Conservation (phyloP, 2,888 invertebrate species). For the Hirtodrosophila alboralis region DNA sequence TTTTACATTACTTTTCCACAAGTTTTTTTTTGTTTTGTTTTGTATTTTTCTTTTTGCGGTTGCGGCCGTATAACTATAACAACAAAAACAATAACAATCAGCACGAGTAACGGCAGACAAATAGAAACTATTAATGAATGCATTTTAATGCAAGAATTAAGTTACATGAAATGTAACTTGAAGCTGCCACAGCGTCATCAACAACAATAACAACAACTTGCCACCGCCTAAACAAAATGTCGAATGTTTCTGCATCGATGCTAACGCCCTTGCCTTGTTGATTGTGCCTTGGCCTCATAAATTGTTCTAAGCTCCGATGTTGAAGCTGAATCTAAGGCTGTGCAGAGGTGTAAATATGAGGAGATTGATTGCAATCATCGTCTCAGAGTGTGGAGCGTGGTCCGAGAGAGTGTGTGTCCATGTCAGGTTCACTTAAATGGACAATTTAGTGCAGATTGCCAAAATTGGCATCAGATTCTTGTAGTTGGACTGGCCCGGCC, state of each 20-base stretch:
- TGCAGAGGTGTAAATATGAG: conserved; percentile 67
- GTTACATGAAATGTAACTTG: conserved; percentile 76
- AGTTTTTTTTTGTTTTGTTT: conserved; percentile 29
- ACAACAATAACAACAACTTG: conserved; percentile 22
- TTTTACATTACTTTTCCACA: conserved; percentile 44
- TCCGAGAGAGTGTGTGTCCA: conserved; percentile 15
- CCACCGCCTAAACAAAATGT: conserved; percentile 58
- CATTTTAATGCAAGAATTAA: conserved; percentile 82
- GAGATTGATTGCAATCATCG: conserved; percentile 73
- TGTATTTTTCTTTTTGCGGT: conserved; percentile 47
- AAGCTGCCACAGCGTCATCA: conserved; percentile 55
- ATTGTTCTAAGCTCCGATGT: conserved; percentile 33
- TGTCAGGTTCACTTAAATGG: conserved; percentile 68
- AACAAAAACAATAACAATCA: conserved; percentile 6
- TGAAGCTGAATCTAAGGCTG: conserved; percentile 9
- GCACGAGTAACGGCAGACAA: conserved; percentile 12
- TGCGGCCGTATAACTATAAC: conserved; percentile 32
- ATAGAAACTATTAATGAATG: conserved; percentile 72
- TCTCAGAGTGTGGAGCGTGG: conserved; percentile 13
- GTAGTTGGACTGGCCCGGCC: conserved; percentile 34
- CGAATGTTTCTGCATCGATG: conserved; percentile 71
- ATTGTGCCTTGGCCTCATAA: conserved; percentile 72
- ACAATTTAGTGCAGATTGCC: conserved; percentile 77
- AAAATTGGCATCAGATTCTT: conserved; percentile 69
- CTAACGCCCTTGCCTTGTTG: conserved; percentile 68